Conservation (phyloP, 2,113 vertebrate species). For the Puffinus mauretanicus region DNA sequence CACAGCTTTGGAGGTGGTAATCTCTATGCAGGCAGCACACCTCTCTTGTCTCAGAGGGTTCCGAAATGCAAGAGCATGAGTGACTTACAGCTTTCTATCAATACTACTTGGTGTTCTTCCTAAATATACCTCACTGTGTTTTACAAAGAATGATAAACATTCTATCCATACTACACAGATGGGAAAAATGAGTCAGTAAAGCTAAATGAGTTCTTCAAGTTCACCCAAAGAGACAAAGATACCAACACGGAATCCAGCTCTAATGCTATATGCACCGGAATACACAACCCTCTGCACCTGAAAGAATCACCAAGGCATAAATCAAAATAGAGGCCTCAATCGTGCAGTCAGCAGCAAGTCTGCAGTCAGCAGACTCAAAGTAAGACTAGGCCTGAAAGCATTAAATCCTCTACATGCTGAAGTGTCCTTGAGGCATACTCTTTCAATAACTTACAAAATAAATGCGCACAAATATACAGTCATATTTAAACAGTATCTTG, state of each 20-base stretch:
- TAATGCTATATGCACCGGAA: not conserved
- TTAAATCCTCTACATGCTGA: not conserved
- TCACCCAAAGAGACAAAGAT: not conserved
- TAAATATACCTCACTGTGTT: not conserved
- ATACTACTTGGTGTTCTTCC: not conserved
- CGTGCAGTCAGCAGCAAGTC: not conserved
- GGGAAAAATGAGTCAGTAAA: not conserved
- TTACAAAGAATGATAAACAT: not conserved
- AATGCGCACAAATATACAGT: not conserved
- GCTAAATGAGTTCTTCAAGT: not conserved
- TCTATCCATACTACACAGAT: not conserved
- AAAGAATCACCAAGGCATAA: not conserved
- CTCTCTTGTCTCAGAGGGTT: not conserved
- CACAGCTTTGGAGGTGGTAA: not conserved
- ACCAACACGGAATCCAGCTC: not conserved
- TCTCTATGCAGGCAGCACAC: not conserved
- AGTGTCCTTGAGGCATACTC: constrained; percentile 12
- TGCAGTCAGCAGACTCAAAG: not conserved
- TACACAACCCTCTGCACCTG: not conserved
- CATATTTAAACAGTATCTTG: constrained; percentile 5
- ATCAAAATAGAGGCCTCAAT: not conserved
- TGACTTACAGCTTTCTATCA: not conserved
- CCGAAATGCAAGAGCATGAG: not conserved
- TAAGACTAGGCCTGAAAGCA: not conserved
- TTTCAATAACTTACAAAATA: not conserved